Percentiles rank a stretch among this genome's conserved stretches.
Evolutionary conservation across 2,888 invertebrate species (phyloP).

Genomic region (Apamea epomidion): DNA sequence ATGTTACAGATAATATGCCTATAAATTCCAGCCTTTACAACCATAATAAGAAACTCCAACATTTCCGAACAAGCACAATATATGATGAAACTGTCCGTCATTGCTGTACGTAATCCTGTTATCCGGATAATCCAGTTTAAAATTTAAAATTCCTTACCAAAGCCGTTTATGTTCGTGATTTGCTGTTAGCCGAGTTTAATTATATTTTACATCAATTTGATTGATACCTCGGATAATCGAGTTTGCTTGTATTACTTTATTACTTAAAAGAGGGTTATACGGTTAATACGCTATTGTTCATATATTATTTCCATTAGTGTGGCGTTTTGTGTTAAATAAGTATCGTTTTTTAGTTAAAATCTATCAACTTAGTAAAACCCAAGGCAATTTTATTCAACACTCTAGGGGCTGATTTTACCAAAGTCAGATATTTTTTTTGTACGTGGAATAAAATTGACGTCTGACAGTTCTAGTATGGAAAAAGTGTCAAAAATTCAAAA

Average conservation of each 20-base stretch:
- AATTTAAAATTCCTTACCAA: constrained; percentile 73
- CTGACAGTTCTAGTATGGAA: not conserved
- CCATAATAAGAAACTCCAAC: constrained; percentile 51
- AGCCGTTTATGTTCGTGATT: constrained; percentile 67
- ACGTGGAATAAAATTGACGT: not conserved
- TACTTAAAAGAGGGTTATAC: not conserved
- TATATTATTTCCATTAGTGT: not conserved
- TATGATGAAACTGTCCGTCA: constrained; percentile 64
- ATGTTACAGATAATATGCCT: not conserved
- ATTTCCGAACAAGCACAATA: constrained; percentile 34
- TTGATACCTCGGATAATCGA: constrained; percentile 38
- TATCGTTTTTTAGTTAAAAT: not conserved
- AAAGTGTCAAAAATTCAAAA: not conserved
- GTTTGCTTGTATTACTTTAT: constrained; percentile 16
- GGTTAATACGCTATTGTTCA: not conserved
- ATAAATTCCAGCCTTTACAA: constrained; percentile 3
- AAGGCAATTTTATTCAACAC: not conserved
- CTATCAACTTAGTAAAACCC: not conserved
- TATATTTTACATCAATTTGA: constrained; percentile 60
- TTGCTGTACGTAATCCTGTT: constrained; percentile 65
- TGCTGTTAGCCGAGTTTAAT: constrained; percentile 64
- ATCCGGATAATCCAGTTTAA: constrained; percentile 72
- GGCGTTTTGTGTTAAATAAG: not conserved
- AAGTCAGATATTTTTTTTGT: not conserved
- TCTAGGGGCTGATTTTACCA: not conserved